phyloP scores from a whole-genome alignment of 2,113 vertebrate genomes.

The Progne subis region DNA sequence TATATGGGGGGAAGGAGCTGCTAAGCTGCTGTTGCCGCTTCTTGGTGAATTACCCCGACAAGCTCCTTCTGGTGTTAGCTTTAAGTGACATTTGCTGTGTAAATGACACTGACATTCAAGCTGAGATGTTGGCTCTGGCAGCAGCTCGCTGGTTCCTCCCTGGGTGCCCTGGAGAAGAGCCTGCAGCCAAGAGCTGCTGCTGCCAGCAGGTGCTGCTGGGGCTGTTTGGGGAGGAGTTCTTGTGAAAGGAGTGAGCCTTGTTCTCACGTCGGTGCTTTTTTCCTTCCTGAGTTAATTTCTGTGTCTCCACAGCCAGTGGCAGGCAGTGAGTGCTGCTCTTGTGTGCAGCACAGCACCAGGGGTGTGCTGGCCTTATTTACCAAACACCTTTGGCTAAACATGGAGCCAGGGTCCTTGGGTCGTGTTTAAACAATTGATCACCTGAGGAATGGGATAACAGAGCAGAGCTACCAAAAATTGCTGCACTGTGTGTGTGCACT shows the following conservation, averaged over 20 bases:
- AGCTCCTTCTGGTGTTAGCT: constrained; percentile 53
- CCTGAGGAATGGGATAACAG: background rate
- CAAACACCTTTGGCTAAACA: background rate
- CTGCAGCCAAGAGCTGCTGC: background rate
- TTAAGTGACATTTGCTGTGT: constrained; percentile 64
- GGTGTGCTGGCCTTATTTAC: background rate
- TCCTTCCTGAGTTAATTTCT: background rate
- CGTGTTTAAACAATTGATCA: background rate
- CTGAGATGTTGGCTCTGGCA: constrained; percentile 38
- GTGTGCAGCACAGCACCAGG: background rate
- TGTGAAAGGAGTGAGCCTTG: background rate
- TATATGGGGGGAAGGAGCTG: background rate
- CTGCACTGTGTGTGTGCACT: background rate
- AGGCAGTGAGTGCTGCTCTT: background rate
- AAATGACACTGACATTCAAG: constrained; percentile 63
- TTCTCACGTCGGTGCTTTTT: background rate
- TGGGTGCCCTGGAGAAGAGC: background rate
- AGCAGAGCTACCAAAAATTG: background rate
- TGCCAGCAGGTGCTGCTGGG: background rate
- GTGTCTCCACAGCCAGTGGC: accelerated
- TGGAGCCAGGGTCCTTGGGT: background rate
- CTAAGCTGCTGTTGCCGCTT: background rate
- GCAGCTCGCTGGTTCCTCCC: background rate
- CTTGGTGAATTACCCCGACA: constrained; percentile 25
- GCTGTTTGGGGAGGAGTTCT: background rate